phyloP scores from a whole-genome alignment of 2,113 vertebrate genomes.

The Rhinogobius similis region DNA sequence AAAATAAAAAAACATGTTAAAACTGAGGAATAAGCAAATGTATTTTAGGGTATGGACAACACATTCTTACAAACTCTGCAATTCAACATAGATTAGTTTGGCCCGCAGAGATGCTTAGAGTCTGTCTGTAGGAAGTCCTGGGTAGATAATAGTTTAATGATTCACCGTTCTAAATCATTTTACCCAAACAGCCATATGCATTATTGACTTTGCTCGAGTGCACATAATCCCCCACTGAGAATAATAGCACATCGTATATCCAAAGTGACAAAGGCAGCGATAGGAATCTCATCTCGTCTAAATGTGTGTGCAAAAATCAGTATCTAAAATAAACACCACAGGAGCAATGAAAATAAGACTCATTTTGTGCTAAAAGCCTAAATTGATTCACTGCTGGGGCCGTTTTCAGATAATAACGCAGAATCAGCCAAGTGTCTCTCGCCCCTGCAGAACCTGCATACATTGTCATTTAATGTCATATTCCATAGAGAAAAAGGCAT shows the following conservation, averaged over 20 bases:
- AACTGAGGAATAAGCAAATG: background rate
- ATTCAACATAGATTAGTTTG: background rate
- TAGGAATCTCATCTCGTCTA: background rate
- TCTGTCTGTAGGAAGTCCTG: constrained; percentile 1
- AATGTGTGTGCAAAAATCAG: background rate
- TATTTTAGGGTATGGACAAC: background rate
- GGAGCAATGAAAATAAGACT: constrained; percentile 9
- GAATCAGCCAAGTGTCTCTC: background rate
- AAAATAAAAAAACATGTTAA: background rate
- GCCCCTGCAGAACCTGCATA: background rate
- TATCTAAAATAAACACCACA: background rate
- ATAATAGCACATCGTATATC: constrained; percentile 3
- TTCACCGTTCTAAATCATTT: background rate
- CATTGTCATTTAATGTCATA: background rate
- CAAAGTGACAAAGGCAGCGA: background rate
- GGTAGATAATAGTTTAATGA: constrained; percentile 10
- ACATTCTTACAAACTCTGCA: background rate
- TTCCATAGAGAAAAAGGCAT: background rate
- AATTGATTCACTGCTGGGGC: constrained; percentile 5
- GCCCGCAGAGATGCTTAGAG: background rate
- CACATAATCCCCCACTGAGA: background rate
- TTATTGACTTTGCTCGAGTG: constrained; percentile 1
- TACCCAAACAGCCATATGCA: background rate
- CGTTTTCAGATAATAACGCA: background rate
- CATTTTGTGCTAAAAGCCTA: constrained; percentile 1